phyloP scores from a whole-genome alignment of 2,888 invertebrate species.

The Mimas tiliae region DNA sequence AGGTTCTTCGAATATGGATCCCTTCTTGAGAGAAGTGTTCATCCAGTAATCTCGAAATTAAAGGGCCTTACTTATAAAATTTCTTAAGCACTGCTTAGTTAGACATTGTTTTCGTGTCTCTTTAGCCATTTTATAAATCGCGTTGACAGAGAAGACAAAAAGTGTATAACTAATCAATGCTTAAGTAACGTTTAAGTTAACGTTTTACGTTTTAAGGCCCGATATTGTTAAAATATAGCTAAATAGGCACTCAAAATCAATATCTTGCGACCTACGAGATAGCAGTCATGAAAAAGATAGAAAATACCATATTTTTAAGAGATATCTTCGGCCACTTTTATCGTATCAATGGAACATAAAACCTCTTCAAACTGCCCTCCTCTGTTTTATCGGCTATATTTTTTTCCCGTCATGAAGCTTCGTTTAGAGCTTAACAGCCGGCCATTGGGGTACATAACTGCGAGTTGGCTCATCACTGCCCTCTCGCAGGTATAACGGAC shows the following conservation, averaged over 20 bases:
- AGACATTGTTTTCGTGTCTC: too few relatives aligned
- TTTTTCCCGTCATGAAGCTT: constrained; percentile 58
- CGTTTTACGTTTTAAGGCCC: too few relatives aligned
- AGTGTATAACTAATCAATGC: too few relatives aligned
- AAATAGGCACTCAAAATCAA: not conserved
- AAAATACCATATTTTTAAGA: constrained; percentile 25
- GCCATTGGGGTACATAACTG: constrained; percentile 70
- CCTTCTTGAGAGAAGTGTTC: too few relatives aligned
- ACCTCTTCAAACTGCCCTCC: constrained; percentile 38
- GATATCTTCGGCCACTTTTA: constrained; percentile 35
- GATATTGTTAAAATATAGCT: too few relatives aligned
- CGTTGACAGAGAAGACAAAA: too few relatives aligned
- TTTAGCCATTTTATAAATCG: too few relatives aligned
- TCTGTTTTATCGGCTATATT: constrained; percentile 60
- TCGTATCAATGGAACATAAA: constrained; percentile 45
- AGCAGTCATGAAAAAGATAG: not conserved
- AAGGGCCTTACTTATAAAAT: too few relatives aligned
- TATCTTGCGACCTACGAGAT: not conserved
- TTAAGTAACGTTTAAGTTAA: too few relatives aligned
- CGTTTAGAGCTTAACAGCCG: constrained; percentile 71
- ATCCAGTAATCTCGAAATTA: too few relatives aligned
- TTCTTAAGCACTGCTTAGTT: too few relatives aligned
- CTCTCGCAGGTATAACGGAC: constrained; percentile 63
- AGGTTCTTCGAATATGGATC: too few relatives aligned
- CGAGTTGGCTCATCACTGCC: constrained; percentile 72